phyloP scores from a whole-genome alignment of 1,140 invertebrate species.

The Ceratosolen fusciceps region DNA sequence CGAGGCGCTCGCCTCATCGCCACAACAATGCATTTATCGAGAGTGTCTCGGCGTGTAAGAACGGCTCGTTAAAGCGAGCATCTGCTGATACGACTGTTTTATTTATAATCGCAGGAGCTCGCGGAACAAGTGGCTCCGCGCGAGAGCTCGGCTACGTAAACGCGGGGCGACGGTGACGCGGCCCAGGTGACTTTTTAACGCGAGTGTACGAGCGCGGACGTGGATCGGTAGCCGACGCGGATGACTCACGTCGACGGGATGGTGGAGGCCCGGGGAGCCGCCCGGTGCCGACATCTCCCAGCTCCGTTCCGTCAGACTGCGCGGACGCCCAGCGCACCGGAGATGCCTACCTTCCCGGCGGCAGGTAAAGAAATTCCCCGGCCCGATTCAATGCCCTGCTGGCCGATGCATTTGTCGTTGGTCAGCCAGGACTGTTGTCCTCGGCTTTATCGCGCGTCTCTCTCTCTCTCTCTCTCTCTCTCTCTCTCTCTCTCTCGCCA shows the following conservation, averaged over 20 bases:
- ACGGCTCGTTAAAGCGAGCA: not conserved
- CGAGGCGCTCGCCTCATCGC: not conserved
- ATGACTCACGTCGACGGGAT: no score
- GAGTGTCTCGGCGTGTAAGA: not conserved
- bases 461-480: no score
- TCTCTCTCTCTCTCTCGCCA: not conserved
- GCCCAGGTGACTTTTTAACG: no score
- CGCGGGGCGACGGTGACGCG: no score
- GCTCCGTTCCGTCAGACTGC: no score
- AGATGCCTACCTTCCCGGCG: slow-evolving; percentile 18
- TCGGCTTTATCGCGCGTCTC: no score
- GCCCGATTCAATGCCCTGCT: no score
- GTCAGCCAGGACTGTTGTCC: no score
- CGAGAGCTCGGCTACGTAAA: not conserved
- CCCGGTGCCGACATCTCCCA: slow-evolving; percentile 22
- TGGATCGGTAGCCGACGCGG: no score
- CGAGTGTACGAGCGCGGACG: not conserved
- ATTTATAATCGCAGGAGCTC: not conserved
- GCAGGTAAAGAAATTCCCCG: slow-evolving; percentile 37
- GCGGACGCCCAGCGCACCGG: not conserved
- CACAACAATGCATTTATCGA: not conserved
- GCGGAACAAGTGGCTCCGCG: not conserved
- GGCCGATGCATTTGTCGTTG: no score
- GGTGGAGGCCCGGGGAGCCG: not conserved
- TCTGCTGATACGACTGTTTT: not conserved